phyloP scores from a whole-genome alignment of 92 coral and sea anemone species.

The Palythoa heliodiscus region DNA sequence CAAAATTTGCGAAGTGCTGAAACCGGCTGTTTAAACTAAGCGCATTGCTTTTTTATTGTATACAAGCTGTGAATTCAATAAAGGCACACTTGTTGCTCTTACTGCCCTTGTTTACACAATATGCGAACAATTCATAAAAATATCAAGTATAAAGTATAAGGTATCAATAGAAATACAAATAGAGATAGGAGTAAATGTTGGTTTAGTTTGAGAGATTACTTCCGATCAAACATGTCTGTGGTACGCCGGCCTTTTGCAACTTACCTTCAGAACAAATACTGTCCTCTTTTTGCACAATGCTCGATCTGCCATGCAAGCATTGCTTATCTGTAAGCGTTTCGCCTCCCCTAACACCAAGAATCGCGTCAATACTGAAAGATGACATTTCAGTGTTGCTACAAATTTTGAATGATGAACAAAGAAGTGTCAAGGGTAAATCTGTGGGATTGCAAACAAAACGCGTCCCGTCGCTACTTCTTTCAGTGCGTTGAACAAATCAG shows the following conservation, averaged over 20 bases:
- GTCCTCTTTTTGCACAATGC: conserved; percentile 22
- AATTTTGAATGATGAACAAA: background rate
- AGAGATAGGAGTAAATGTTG: conserved; percentile 23
- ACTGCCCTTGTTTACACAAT: conserved; percentile 18
- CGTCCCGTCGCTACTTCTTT: conserved; percentile 43
- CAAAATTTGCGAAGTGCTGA: background rate
- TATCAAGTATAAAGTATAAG: background rate
- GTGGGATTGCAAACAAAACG: background rate
- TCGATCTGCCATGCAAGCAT: background rate
- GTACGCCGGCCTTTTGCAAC: conserved; percentile 25
- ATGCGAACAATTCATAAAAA: background rate
- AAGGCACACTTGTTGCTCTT: too few relatives aligned
- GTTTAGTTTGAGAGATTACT: conserved; percentile 18
- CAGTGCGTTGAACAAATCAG: conserved; percentile 35
- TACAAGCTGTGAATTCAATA: background rate
- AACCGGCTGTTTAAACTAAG: background rate
- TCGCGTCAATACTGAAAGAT: conserved; percentile 79
- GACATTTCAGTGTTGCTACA: conserved; percentile 49
- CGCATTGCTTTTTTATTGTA: background rate
- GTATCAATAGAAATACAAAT: background rate
- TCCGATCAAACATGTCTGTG: conserved; percentile 37
- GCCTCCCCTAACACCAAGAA: conserved; percentile 58
- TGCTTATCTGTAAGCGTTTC: conserved; percentile 6
- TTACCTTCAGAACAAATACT: conserved; percentile 34
- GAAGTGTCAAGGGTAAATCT: background rate